phyloP scores from a whole-genome alignment of 2,113 vertebrate species.

The Camelus dromedarius region DNA sequence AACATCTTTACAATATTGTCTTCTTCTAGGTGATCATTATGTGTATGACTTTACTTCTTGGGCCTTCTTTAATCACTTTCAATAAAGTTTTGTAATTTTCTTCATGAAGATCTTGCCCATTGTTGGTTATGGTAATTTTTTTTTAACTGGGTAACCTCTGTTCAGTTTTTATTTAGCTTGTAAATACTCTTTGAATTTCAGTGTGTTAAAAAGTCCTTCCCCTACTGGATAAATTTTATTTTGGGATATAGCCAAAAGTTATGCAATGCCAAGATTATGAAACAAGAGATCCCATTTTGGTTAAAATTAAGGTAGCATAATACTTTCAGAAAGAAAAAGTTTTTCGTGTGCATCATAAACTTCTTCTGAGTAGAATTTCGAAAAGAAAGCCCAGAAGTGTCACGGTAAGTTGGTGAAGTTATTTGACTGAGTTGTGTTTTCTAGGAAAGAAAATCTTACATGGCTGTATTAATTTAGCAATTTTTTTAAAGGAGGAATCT shows the following conservation, averaged over 20 bases:
- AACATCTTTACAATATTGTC: background rate
- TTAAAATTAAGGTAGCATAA: background rate
- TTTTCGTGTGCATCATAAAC: background rate
- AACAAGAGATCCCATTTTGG: background rate
- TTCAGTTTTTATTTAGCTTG: background rate
- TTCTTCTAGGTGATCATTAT: background rate
- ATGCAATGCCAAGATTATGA: background rate
- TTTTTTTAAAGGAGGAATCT: background rate
- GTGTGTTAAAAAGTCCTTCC: background rate
- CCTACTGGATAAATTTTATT: background rate
- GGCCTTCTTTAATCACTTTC: background rate
- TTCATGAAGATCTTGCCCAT: background rate
- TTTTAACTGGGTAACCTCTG: background rate
- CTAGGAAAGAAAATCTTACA: background rate
- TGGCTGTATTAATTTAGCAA: background rate
- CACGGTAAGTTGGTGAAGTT: background rate
- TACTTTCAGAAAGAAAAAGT: background rate
- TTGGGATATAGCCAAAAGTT: background rate
- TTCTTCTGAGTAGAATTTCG: background rate
- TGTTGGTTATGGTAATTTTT: background rate
- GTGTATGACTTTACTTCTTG: background rate
- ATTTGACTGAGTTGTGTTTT: background rate
- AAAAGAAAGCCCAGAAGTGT: background rate
- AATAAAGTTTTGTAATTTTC: background rate
- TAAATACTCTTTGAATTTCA: background rate